Conservation (phyloP, 2,113 vertebrate species). For the Nothobranchius furzeri region DNA sequence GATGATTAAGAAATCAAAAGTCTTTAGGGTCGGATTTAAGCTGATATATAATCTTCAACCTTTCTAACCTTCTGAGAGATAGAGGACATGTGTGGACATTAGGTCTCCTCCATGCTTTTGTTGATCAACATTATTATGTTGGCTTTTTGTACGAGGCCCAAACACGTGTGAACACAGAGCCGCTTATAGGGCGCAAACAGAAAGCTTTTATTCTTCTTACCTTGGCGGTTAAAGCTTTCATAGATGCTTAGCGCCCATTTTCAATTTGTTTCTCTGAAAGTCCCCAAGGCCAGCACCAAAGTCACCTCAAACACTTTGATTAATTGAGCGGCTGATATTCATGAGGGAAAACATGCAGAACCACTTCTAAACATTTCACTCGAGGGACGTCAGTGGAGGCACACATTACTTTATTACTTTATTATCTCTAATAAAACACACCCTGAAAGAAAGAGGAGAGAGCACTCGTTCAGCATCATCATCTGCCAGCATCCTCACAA, state of each 20-base stretch:
- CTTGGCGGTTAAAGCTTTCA: conserved; percentile 22
- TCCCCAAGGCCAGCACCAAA: conserved; percentile 20
- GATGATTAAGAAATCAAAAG: not conserved
- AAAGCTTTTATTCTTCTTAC: conserved; percentile 49
- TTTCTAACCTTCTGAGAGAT: conserved; percentile 1
- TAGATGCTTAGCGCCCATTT: conserved; percentile 21
- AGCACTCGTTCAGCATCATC: conserved; percentile 40
- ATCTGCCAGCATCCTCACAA: conserved; percentile 8
- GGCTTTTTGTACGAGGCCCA: conserved; percentile 29
- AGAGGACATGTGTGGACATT: not conserved
- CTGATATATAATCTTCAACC: too few relatives aligned
- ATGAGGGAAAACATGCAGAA: not conserved
- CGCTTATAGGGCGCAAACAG: conserved; percentile 16
- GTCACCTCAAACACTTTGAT: conserved; percentile 29
- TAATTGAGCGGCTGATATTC: not conserved
- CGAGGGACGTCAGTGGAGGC: not conserved
- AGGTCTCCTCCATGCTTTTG: conserved; percentile 19
- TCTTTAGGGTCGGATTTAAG: too few relatives aligned
- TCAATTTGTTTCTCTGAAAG: conserved; percentile 15
- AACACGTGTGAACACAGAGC: conserved; percentile 27
- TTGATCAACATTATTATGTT: conserved; percentile 24
- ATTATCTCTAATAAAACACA: not conserved
- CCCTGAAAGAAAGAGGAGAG: conserved; percentile 1
- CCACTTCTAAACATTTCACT: conserved; percentile 2
- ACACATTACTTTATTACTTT: not conserved